These are phyloP conservation scores for Ornithorhynchus anatinus DNA, from an alignment of 2,113 vertebrate genomes.

Conservation along the genomic window DNA sequence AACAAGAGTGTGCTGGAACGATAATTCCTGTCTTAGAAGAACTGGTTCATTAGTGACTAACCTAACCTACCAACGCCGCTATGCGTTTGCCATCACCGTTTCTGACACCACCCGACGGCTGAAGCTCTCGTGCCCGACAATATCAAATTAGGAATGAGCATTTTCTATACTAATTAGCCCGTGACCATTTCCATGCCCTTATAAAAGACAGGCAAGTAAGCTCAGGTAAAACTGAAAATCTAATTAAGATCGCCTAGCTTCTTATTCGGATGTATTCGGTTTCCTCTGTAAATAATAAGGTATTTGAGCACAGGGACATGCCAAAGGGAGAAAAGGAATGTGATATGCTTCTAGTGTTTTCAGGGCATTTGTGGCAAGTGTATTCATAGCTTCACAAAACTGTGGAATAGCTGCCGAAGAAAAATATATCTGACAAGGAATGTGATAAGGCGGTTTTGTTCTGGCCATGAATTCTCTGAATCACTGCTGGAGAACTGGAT, in stretches of 20 bases:
- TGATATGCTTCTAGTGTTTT: constrained; percentile 6
- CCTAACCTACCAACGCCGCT: too few relatives aligned
- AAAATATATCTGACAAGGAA: constrained; percentile 21
- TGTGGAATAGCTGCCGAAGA: not conserved
- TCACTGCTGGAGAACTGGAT: not conserved
- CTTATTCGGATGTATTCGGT: constrained; percentile 32
- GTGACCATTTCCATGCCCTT: constrained; percentile 24
- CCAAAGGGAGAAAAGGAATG: not conserved
- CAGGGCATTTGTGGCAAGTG: constrained; percentile 3
- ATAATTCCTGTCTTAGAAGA: too few relatives aligned
- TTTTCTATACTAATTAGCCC: constrained; percentile 27
- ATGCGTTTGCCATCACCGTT: too few relatives aligned
- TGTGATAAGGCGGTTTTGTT: constrained; percentile 7
- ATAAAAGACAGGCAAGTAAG: constrained; percentile 29
- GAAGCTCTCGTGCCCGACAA: not conserved
- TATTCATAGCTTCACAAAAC: not conserved
- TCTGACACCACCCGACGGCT: not conserved
- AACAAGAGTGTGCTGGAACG: too few relatives aligned
- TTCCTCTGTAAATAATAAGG: constrained; percentile 4
- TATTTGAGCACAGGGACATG: not conserved
- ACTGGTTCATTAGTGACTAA: too few relatives aligned
- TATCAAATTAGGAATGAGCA: constrained; percentile 5
- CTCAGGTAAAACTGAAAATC: constrained; percentile 19
- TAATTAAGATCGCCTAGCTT: constrained; percentile 55
- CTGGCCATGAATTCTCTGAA: constrained; percentile 2